Percentiles rank a stretch among this genome's conserved stretches.
Conservation (phyloP, 2,888 invertebrate species). For the Neoascia interrupta region DNA sequence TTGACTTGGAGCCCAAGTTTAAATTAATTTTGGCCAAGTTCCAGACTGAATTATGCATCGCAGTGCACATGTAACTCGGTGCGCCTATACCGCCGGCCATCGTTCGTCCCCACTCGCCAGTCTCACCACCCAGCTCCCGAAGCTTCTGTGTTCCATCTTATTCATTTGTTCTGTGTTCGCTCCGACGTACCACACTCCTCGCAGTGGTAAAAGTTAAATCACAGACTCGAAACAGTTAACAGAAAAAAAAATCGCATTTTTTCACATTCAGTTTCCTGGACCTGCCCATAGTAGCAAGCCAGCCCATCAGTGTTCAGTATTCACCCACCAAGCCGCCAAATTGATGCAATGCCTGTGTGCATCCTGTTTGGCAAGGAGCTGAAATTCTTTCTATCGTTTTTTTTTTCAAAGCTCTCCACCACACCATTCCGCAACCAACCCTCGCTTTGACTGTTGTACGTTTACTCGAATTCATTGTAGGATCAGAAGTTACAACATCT, state of each 20-base stretch:
- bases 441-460: too few relatives aligned
- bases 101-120: too few relatives aligned
- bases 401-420: neutral
- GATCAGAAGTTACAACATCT: constrained; percentile 42
- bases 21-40: constrained; percentile 72
- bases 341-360: constrained; percentile 65
- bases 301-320: neutral
- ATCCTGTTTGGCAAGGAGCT: constrained; percentile 64
- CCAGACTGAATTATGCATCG: constrained; percentile 71
- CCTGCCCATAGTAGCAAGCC: neutral
- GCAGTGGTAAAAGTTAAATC: constrained; percentile 59
- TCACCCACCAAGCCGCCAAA: constrained; percentile 34
- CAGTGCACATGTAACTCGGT: constrained; percentile 54
- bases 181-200: constrained; percentile 9
- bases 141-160: constrained; percentile 43
- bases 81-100: constrained; percentile 8
- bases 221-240: constrained; percentile 7
- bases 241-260: neutral
- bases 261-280: constrained; percentile 9
- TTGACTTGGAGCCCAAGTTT: constrained; percentile 71
- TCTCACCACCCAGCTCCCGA: too few relatives aligned
- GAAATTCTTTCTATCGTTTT: constrained; percentile 12
- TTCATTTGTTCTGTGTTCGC: too few relatives aligned
- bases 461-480: constrained; percentile 22
- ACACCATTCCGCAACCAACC: too few relatives aligned